Conservation (phyloP, 2,888 invertebrate species). For the Drosophila peninsularis region DNA sequence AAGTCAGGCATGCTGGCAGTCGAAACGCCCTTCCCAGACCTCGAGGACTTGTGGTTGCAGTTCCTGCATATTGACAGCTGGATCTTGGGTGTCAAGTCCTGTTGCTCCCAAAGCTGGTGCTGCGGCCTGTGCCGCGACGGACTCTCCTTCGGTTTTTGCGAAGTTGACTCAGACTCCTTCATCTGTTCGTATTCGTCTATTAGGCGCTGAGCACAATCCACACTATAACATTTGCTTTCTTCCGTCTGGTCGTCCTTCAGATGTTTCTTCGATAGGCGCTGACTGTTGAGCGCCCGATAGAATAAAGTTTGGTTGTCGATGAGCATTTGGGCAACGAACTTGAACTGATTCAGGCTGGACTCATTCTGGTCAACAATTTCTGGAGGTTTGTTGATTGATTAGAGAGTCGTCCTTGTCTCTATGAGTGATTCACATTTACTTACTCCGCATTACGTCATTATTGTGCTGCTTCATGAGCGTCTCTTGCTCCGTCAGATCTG, state of each 20-base stretch:
- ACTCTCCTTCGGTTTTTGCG: not conserved
- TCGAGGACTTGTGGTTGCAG: not conserved
- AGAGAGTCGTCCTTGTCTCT: not conserved
- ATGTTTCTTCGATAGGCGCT: conserved; percentile 11
- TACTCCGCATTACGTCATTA: conserved; percentile 56
- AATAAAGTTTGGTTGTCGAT: conserved; percentile 63
- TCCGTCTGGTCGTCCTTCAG: not conserved
- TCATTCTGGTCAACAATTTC: conserved; percentile 60
- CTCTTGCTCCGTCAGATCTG: conserved; percentile 48
- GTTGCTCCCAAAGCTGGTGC: conserved; percentile 52
- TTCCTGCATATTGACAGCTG: not conserved
- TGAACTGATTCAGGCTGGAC: conserved; percentile 67
- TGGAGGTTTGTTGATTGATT: conserved; percentile 6
- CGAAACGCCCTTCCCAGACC: conserved; percentile 2
- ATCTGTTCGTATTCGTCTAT: not conserved
- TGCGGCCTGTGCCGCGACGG: conserved; percentile 29
- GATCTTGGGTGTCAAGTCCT: not conserved
- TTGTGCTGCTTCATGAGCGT: conserved; percentile 39
- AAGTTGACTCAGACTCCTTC: not conserved
- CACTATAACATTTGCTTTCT: conserved; percentile 1
- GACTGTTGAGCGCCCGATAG: conserved; percentile 45
- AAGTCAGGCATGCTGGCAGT: conserved; percentile 53
- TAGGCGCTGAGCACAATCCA: not conserved
- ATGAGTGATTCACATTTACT: conserved; percentile 33
- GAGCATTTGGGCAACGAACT: conserved; percentile 73